A percentile compares a stretch with the other conserved stretches of the same genome.
phyloP scores from a whole-genome alignment of 2,888 invertebrate species.

The Agonopterix heracliana region DNA sequence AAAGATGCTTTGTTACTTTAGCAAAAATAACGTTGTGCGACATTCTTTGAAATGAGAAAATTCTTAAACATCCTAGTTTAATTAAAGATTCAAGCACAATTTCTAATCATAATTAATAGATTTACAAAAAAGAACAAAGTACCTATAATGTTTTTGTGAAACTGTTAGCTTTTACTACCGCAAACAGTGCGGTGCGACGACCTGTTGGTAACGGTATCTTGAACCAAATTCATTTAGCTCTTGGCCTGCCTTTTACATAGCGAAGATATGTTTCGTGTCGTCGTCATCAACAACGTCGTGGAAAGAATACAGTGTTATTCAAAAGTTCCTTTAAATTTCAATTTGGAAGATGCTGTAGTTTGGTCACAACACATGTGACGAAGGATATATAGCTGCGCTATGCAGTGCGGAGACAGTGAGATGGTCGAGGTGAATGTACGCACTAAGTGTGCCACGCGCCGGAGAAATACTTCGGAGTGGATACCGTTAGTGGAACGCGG shows the following conservation, averaged over 20 bases:
- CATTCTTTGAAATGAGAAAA: too few species aligned
- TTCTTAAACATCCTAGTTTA: too few species aligned
- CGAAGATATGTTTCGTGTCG: slow-evolving; percentile 2
- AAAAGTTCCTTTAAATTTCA: neutral
- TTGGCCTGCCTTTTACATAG: slow-evolving; percentile 14
- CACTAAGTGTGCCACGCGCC: slow-evolving; percentile 72
- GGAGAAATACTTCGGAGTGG: slow-evolving; percentile 67
- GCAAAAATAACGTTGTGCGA: neutral
- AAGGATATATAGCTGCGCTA: neutral
- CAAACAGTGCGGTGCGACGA: slow-evolving; percentile 42
- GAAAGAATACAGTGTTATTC: slow-evolving; percentile 1
- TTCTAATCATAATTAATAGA: too few species aligned
- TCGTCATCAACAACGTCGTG: slow-evolving; percentile 6
- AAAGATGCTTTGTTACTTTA: neutral
- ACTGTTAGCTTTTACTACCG: slow-evolving; percentile 36
- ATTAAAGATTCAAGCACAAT: too few species aligned
- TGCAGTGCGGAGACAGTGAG: slow-evolving; percentile 42
- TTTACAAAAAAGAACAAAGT: neutral
- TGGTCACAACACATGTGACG: neutral
- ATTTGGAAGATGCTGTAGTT: neutral
- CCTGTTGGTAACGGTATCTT: slow-evolving; percentile 56
- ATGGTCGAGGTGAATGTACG: slow-evolving; percentile 72
- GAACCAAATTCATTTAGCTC: slow-evolving; percentile 47
- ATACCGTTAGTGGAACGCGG: slow-evolving; percentile 75
- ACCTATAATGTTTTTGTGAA: slow-evolving; percentile 23